Evolutionary conservation across 2,888 invertebrate species (phyloP), one percentile per base, ranked within the genome.

Genomic region (Eupithecia inturbata): DNA sequence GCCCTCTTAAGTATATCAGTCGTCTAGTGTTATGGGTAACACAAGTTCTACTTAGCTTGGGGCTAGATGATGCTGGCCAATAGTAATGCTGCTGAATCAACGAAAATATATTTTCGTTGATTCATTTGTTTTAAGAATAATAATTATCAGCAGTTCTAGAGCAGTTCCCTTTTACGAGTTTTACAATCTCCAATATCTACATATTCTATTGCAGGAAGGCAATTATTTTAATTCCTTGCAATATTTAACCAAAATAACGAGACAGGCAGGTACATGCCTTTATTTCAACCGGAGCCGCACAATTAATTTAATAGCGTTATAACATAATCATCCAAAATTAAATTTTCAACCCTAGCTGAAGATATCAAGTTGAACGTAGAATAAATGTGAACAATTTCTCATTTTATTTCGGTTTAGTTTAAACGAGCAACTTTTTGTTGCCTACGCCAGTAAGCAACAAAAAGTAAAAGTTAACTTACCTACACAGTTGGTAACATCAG

Each of bases 361-460:
- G 92, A 91, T 93, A 93, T 93, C 92, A 92, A 89, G 90, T 92
- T 91, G 92, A 91, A 88, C 90, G 88, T 85, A 85, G 88, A 91
- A 93, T 92, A 90, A 94, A 92, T 92, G 92, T 84, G 86, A 85
- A n/a, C 89, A 88, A 92, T 94, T 92, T 94, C 93, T 94, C 93
- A 93, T 93, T 92, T 93, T 88, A 63, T 70, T 53, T 14, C 10
- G 12, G 31, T 10, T 64, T n/a, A 10, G 64, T 26, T 22, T 26
- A 49, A 12, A 70, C 64, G 70, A 26, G 49, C 49, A 64, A 70
- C 49, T 63, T 39, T 62, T 62, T 62, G 57, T 57, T 57, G 22
- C 53, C 12, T 10, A 49, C n/a, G n/a, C n/a, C n/a, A n/a, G n/a
- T n/a, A n/a, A n/a, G n/a, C n/a, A n/a, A n/a, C n/a, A n/a, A n/a